phyloP scores from a whole-genome alignment of 1,140 invertebrate genomes.

The Calliphora vicina region DNA sequence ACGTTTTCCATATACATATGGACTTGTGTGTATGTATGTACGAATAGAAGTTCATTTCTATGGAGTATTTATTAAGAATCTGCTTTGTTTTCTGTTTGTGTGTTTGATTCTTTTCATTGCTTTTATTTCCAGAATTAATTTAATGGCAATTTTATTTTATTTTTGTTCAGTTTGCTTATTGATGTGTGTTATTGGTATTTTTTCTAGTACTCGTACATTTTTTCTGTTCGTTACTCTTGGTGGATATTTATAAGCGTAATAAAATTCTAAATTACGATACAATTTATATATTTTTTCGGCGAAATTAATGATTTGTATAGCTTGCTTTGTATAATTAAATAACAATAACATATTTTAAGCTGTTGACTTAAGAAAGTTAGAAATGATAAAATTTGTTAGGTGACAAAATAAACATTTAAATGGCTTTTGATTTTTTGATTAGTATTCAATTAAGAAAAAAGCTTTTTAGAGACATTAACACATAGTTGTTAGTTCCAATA shows the following conservation, averaged over 20 bases:
- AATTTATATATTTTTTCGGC: conserved; percentile 4
- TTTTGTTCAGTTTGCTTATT: not conserved
- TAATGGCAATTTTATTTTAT: conserved; percentile 21
- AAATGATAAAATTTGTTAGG: not conserved
- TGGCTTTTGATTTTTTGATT: not conserved
- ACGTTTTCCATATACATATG: too few relatives aligned
- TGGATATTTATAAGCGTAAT: conserved; percentile 28
- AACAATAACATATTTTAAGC: not conserved
- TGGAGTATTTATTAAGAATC: not conserved
- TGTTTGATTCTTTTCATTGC: not conserved
- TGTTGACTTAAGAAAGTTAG: not conserved
- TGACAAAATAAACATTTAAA: not conserved
- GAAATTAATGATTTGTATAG: not conserved
- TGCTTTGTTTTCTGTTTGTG: not conserved
- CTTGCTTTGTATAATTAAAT: not conserved
- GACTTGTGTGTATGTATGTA: too few relatives aligned
- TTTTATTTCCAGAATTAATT: not conserved
- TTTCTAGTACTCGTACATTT: not conserved
- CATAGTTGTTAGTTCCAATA: too few relatives aligned
- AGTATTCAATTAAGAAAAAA: too few relatives aligned
- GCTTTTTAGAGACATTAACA: too few relatives aligned
- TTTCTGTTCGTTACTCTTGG: not conserved
- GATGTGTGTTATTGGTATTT: conserved; percentile 26
- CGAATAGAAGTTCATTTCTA: not conserved
- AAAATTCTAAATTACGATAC: conserved; percentile 16